Base-by-base conservation (phyloP, 2,888 invertebrate species). In the Tillus elongatus region DNA sequence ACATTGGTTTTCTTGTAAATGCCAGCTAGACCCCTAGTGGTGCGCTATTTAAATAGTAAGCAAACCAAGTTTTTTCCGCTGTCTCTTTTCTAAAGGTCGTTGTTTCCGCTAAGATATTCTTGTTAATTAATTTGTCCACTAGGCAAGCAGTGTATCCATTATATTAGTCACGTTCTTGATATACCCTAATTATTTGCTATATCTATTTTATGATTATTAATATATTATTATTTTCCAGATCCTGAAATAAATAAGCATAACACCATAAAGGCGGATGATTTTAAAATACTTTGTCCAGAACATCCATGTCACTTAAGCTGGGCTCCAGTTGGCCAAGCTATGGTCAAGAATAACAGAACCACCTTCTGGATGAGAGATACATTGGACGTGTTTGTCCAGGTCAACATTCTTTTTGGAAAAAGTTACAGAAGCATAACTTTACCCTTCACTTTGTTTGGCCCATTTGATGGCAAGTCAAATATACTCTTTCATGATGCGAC, bases 401-500 rank as follows among this genome's bases (percentile, higher is more conserved):
- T 86, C 52, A 82, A 85, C 54, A 69, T 73, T 47, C 60, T 80
- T 15, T 86, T 86, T 57, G 86, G 86, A 28, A 74, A 72, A 54
- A 69, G 69, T 27, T 70, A 62, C 48, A 68, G 68, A 35, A 66
- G 67, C 2, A 70, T 73, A 10, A 77, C 73, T 0, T 70, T 73
- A 0, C 72, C 81, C 44, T 82, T 85, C 49, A 74, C 77, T 0
- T 68, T 87, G 64, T 86, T 77, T 45, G 83, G 81, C 0, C 61
- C 72, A 0, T 86, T 74, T 50, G 80, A 84, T 45, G 74, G 73
- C 26, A 61, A 71, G 42, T 64, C 64, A 13, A 70, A 82, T 53
- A 64, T 87, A 0, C 62, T 87, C 26, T 87, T 87, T 52, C 74
- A 75, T 42, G 74, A 75, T 51, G 69, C 66, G 6, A 76, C 76